A percentile compares a stretch with the other conserved stretches of the same genome.
These are phyloP conservation scores for Agelas oroides DNA, from an alignment of 37 sponge, comb jelly and placozoan species.

Conservation along the genomic window DNA sequence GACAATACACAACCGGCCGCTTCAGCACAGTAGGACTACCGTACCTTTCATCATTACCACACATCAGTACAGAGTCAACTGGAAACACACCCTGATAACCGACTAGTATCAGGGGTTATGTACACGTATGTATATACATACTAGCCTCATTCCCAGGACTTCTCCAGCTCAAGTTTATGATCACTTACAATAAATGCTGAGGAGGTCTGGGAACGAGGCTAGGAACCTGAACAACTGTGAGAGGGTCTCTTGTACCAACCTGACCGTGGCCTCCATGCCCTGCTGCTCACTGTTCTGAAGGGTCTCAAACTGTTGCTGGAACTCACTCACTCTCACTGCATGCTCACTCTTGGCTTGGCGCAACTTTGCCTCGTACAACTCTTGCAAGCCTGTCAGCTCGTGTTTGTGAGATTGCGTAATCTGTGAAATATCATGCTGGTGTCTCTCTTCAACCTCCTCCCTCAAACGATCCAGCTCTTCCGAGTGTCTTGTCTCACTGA, in stretches of 20 bases:
- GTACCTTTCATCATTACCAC: no score
- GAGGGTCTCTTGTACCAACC: neutral
- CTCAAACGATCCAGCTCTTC: conserved; percentile 5
- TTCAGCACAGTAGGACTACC: no score
- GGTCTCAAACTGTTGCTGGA: neutral
- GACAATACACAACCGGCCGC: no score
- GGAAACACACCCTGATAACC: no score
- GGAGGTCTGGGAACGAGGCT: no score
- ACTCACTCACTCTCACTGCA: neutral
- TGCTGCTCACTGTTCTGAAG: neutral
- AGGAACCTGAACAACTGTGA: neutral
- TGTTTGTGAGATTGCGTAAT: conserved; percentile 10
- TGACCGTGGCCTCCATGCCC: neutral
- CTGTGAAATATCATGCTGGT: neutral
- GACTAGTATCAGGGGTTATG: no score
- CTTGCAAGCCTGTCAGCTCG: neutral
- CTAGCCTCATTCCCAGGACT: no score
- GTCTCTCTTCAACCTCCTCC: conserved; percentile 22
- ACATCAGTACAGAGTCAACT: no score
- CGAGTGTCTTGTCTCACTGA: neutral
- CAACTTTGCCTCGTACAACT: neutral
- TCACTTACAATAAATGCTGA: no score
- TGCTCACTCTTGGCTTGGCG: conserved; percentile 11
- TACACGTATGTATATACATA: no score
- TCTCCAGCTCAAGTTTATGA: no score